Base-by-base conservation (phyloP, 1,140 invertebrate genomes). In the Glossosoma conforme region DNA sequence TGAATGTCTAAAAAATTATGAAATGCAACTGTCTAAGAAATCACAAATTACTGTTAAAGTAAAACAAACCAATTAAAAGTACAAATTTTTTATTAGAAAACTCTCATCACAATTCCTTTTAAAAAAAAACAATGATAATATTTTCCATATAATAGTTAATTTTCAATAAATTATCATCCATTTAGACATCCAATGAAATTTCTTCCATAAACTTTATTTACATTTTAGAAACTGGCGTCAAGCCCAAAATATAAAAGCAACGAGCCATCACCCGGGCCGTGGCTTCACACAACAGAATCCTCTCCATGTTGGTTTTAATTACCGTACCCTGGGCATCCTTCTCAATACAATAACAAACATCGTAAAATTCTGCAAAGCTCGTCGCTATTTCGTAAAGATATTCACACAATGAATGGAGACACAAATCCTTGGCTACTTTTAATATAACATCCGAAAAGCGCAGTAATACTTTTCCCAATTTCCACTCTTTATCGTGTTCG, bases 291-390 rank as follows among this genome's bases (percentile, higher is more conserved):
- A 99, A 67, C 50, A 97, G 78, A 46, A 99, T 80, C 54, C 97
- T 81, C 47, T 85, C 84, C 68, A 87, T 85, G 68, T 96, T 85
- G 1, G 98, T 81, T 61, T 87, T 90, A 0, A 87, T 67, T 58
- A 94, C 86, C 64, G 91, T 82, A 38, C 80, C 79, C 41, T 69
- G 62, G 47, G 80, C 76, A 68, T 94, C 83, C 65, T 97, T 98
- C 66, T 97, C 91, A 38, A 99, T 84, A 63, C 97, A 98, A 66
- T 99, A 99, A 67, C 97, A 99, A 59, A 78, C 84, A 63, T 98
- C 94, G 70, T 99, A 99, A 68, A 99, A 99, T 66, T 99, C 97
- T 0, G 88, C 86, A 62, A 98, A 99, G 1, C 81, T 78, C 4
- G 86, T 86, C n/a, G 88, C 82, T 32, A 99, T 83, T 61, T 98